These are phyloP conservation scores for Epiblema foenella DNA, from an alignment of 2,888 invertebrate genomes.

Conservation along the genomic window DNA sequence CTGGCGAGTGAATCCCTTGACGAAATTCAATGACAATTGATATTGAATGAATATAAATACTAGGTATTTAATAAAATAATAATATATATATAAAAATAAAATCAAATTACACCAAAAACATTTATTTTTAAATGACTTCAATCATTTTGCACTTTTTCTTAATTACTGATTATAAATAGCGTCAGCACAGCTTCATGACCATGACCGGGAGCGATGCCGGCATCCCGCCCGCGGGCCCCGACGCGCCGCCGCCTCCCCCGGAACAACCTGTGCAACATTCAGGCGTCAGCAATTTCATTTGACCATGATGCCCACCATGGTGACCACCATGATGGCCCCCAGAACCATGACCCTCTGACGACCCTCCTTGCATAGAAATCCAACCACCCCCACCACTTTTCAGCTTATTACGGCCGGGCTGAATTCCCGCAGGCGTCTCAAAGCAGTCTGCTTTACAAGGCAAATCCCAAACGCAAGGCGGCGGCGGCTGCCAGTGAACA, in stretches of 20 bases:
- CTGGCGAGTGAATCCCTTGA: too few relatives aligned
- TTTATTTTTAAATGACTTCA: slow-evolving; percentile 29
- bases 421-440: slow-evolving; percentile 65
- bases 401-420: slow-evolving; percentile 65
- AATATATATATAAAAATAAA: too few relatives aligned
- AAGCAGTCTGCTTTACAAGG: slow-evolving; percentile 80
- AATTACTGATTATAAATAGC: slow-evolving; percentile 54
- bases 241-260: slow-evolving; percentile 57
- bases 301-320: slow-evolving; percentile 48
- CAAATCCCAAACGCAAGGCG: slow-evolving; percentile 73
- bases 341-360: slow-evolving; percentile 4
- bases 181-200: slow-evolving; percentile 76
- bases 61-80: too few relatives aligned
- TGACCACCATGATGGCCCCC: slow-evolving; percentile 38
- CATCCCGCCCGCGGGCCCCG: slow-evolving; percentile 57
- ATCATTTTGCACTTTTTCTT: slow-evolving; percentile 72
- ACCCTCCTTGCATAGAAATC: slow-evolving; percentile 20
- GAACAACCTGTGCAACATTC: slow-evolving; percentile 74
- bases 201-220: slow-evolving; percentile 68
- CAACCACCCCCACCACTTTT: slow-evolving; percentile 50
- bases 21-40: too few relatives aligned
- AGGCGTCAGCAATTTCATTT: slow-evolving; percentile 65
- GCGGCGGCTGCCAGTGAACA: slow-evolving; percentile 73
- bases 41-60: too few relatives aligned
- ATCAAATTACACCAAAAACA: not conserved